Evolutionary conservation across 2,888 invertebrate genomes (phyloP), one percentile per base, ranked within the genome.

Genomic region (Platynereis dumerilii): DNA sequence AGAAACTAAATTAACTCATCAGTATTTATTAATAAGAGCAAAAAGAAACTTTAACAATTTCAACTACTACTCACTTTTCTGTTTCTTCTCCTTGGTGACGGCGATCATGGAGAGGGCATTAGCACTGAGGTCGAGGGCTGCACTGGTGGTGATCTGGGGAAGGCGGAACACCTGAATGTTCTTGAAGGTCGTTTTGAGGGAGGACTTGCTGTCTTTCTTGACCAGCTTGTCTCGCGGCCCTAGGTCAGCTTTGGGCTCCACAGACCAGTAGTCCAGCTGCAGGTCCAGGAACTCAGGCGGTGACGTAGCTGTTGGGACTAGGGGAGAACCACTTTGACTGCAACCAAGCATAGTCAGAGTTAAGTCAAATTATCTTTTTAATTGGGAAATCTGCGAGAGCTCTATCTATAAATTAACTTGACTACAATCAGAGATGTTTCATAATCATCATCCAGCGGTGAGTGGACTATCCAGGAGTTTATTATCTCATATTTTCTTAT

Each of bases 71-170:
- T n/a, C n/a, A 73, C 95, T 96, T 87, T 96, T 96, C 83, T 96
- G 96, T 82, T 96, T 96, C 87, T 96, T 96, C 72, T 96, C 96
- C 86, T 95, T 95, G 75, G 92, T 94, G 72, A 93, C 91, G 83
- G 94, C 93, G 75, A 89, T 90, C 84, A 93, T 90, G 53, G 89
- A 89, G 80, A 91, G 84, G 80, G 87, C 76, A 45, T 67, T n/a
- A 7, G 42, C 22, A 20, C 39, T 22, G 39, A 45, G 54, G 56
- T 34, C 45, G 55, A 42, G 42, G 15, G 56, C 57, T 10, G 68
- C 58, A 17, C 66, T 66, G 24, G 58, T 60, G 12, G 69, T 64
- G 27, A 85, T 81, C 53, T 58, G 68, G 58, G 90, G 88, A 65
- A 88, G 84, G 52, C 91, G 87, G 62, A 90, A 90, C 24, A 94